Conservation (phyloP, 1,140 invertebrate genomes). For the Meloidogyne chitwoodi region DNA sequence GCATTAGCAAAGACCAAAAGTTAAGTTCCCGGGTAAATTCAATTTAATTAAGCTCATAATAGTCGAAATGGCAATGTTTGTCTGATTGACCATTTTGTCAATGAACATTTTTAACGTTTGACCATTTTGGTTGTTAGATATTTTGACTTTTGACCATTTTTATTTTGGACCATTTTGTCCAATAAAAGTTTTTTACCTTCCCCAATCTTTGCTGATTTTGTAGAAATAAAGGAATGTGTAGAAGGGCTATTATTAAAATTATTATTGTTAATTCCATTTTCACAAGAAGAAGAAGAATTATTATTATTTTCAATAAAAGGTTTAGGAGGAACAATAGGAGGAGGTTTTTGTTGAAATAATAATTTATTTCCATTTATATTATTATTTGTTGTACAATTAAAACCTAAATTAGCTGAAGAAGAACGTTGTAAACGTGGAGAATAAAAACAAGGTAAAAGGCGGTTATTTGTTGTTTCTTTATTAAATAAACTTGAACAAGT, state of each 20-base stretch:
- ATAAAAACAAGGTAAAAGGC: conserved; percentile 28
- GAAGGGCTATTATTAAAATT: neutral
- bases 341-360: neutral
- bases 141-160: too few relatives aligned
- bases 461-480: neutral
- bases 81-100: too few relatives aligned
- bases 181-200: neutral
- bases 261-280: neutral
- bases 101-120: too few relatives aligned
- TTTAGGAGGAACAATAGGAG: conserved; percentile 26
- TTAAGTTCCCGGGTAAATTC: too few relatives aligned
- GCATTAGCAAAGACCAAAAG: too few relatives aligned
- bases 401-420: conserved; percentile 8
- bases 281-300: too few relatives aligned
- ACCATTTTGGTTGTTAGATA: too few relatives aligned
- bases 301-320: neutral
- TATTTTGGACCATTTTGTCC: too few relatives aligned
- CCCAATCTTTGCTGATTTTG: neutral
- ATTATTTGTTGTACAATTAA: neutral
- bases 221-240: neutral
- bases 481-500: neutral
- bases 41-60: too few relatives aligned
- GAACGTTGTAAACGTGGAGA: conserved; percentile 30
- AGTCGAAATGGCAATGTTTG: neutral
- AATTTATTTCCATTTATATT: too few relatives aligned